Conservation (phyloP, 2,113 vertebrate genomes). For the Sula dactylatra region DNA sequence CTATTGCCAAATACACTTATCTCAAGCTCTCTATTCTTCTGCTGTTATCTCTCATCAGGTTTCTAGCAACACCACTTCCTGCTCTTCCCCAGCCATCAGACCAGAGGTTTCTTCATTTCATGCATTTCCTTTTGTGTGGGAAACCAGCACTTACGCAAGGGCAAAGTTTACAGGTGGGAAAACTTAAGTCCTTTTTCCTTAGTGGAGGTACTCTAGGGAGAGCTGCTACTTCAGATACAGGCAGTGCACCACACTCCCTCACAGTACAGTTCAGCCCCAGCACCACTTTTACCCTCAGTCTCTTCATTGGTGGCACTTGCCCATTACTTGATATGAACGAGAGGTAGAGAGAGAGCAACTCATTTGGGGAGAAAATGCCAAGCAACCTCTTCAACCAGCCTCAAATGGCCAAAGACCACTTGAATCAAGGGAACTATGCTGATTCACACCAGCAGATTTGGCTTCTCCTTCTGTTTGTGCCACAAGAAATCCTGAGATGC, state of each 20-base stretch:
- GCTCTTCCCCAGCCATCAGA: not conserved
- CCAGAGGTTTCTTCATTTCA: not conserved
- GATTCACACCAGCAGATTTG: not conserved
- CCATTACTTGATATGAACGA: not conserved
- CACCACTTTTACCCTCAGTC: not conserved
- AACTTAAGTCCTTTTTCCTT: not conserved
- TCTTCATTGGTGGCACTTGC: not conserved
- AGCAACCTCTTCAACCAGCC: not conserved
- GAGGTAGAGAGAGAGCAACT: not conserved
- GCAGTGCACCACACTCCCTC: fast-evolving
- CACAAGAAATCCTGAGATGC: not conserved
- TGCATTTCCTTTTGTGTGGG: not conserved
- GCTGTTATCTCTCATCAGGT: not conserved
- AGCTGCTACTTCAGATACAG: not conserved
- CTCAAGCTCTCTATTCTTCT: not conserved
- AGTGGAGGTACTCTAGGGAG: not conserved
- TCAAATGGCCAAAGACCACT: not conserved
- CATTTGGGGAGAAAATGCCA: not conserved
- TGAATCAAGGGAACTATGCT: not conserved
- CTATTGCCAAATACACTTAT: fast-evolving
- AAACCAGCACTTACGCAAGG: not conserved
- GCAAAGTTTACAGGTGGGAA: not conserved
- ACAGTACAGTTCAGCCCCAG: not conserved
- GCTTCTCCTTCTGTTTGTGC: not conserved
- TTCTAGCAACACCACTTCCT: not conserved